Evolutionary conservation across 2,113 vertebrate genomes (phyloP).

Genomic region (Nothobranchius furzeri): DNA sequence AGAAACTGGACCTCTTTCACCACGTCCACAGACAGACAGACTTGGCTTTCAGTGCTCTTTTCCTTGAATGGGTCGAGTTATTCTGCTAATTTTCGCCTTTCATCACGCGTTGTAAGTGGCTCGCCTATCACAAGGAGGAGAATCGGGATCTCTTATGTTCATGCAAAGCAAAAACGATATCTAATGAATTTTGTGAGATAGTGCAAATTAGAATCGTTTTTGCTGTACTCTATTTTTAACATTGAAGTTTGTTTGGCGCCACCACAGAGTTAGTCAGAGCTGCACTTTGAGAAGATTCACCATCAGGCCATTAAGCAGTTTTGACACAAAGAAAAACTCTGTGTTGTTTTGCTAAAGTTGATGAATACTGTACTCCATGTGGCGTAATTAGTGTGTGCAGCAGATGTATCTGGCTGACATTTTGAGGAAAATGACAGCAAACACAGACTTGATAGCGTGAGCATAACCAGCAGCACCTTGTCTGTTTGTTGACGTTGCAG

Average conservation of each 20-base stretch:
- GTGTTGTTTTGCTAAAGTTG: constrained; percentile 13
- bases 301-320: constrained; percentile 10
- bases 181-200: constrained; percentile 22
- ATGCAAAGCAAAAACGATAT: constrained; percentile 21
- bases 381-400: constrained; percentile 3
- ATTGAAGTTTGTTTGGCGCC: constrained; percentile 50
- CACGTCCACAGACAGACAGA: background rate
- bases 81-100: constrained; percentile 2
- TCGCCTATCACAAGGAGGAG: constrained; percentile 8
- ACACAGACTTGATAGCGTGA: constrained; percentile 33
- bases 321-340: background rate
- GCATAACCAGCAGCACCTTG: constrained; percentile 41
- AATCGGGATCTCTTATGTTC: constrained; percentile 2
- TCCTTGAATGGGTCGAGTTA: too few relatives aligned
- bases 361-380: constrained; percentile 4
- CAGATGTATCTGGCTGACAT: constrained; percentile 31
- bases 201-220: constrained; percentile 15
- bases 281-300: constrained; percentile 27
- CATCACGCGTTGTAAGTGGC: constrained; percentile 20
- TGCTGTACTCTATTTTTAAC: constrained; percentile 29
- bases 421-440: constrained; percentile 31
- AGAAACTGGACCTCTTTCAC: background rate
- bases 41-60: too few relatives aligned
- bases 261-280: constrained; percentile 36
- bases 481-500: constrained; percentile 37